Base-by-base conservation (phyloP, 2,888 invertebrate genomes). In the Lycophotia porphyrea region DNA sequence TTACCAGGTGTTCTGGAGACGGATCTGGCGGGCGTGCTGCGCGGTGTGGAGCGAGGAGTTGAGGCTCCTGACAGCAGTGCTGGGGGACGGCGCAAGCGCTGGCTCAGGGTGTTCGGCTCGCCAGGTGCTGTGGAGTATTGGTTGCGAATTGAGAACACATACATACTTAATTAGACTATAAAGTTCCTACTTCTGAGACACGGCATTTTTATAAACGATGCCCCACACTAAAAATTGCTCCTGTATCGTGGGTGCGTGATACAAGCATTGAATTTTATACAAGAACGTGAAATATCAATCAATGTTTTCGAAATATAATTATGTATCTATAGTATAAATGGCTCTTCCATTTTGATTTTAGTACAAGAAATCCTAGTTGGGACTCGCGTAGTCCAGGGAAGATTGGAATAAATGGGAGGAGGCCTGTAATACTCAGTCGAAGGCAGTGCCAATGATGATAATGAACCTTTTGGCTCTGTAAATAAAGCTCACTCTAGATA, bases 71-170 rank as follows among this genome's bases (percentile, higher is more conserved):
- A 98, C 49, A 97, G 89, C 60, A 98, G 93, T 64, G 97, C 97
- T 1, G 97, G 96, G 1, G 98, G 98, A 9, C 98, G 97, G 0
- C 97, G 96, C 76, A 98, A 93, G 70, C 98, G 97, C 85, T 97
- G 97, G 84, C 97, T 98, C 31, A 98, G 92, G 34, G 98, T 98
- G 91, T 98, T 98, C 85, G 98, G 98, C 90, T 98, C 98, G 88
- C 98, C 98, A 0, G 98, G 98, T 52, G 98, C 98, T 98, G 91
- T 1, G 69, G 47, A 36, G 68, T 42, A 42, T 5, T 34, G 5
- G 24, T 61, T 36, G 60, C 11, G 34, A 11, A 36, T 36, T 61
- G 24, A 61, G 21, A 60, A 60, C 34, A 55, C 27, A 55, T 55
- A 55, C 15, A 15, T 55, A 5, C 47, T 47, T 49, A 49, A 31